A percentile compares a stretch with the other conserved stretches of the same genome.
phyloP scores from a whole-genome alignment of 2,113 vertebrate species.

The Dicentrarchus labrax region DNA sequence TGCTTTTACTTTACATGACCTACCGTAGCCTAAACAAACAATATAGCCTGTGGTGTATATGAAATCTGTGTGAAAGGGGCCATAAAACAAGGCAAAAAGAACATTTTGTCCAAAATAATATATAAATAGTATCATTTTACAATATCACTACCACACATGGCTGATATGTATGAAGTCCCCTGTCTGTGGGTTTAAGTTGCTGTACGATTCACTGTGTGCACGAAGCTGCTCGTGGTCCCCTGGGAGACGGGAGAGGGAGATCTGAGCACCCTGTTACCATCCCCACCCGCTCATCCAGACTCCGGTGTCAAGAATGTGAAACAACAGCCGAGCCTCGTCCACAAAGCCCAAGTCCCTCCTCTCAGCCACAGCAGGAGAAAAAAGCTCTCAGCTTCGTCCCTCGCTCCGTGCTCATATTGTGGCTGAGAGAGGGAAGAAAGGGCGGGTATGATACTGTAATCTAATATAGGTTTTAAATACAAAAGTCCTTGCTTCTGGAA shows the following conservation, averaged over 20 bases:
- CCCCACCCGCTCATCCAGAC: constrained; percentile 84
- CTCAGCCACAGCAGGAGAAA: constrained; percentile 23
- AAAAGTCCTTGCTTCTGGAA: neutral
- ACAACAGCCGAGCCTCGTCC: constrained; percentile 71
- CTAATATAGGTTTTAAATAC: neutral
- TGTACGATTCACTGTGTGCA: neutral
- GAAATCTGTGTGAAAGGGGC: neutral
- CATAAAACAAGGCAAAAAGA: neutral
- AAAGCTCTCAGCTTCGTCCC: neutral
- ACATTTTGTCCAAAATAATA: neutral
- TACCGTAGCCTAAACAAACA: neutral
- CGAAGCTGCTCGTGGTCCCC: constrained; percentile 46
- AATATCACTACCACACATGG: no score
- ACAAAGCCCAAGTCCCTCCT: constrained; percentile 59
- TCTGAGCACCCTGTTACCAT: constrained; percentile 82
- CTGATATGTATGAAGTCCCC: neutral
- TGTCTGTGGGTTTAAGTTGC: neutral
- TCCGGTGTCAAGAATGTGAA: constrained; percentile 71
- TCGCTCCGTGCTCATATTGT: neutral
- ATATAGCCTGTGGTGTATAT: no score
- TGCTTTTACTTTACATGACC: neutral
- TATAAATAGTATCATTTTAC: neutral
- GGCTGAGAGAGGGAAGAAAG: neutral
- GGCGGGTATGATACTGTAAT: neutral
- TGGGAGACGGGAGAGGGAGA: constrained; percentile 51